These are phyloP conservation scores for Alectoris magna DNA, from an alignment of 2,797 vertebrate genomes.

Conservation along the genomic window DNA sequence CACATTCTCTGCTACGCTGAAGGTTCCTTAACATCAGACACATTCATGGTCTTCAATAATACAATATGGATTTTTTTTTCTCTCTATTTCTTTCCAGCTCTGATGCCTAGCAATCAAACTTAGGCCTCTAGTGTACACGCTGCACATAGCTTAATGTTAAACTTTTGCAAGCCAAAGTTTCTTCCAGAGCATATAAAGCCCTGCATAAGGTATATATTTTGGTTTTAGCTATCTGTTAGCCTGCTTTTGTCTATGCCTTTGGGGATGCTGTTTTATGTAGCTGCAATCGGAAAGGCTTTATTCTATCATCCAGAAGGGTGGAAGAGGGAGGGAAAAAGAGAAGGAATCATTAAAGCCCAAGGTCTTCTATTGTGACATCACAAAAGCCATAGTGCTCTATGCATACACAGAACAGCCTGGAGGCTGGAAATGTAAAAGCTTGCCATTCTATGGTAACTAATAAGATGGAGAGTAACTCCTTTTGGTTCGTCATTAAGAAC, in stretches of 20 bases:
- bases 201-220: fast-evolving
- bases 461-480: background rate
- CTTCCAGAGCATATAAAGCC: background rate
- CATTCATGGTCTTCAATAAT: background rate
- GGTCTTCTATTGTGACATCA: background rate
- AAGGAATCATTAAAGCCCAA: background rate
- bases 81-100: background rate
- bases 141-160: background rate
- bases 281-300: background rate
- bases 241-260: background rate
- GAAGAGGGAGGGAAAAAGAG: background rate
- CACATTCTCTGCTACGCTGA: background rate
- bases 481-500: background rate
- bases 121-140: background rate
- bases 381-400: background rate
- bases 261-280: background rate
- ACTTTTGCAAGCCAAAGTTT: background rate
- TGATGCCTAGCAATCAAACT: background rate
- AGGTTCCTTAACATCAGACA: background rate
- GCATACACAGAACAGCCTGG: background rate
- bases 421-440: background rate
- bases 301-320: background rate
- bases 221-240: background rate
- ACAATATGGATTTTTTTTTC: background rate
- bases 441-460: background rate